A percentile compares a stretch with the other conserved stretches of the same genome.
These are phyloP conservation scores for Leptopilina syphax DNA, from an alignment of 2,888 invertebrate genomes.

Conservation along the genomic window DNA sequence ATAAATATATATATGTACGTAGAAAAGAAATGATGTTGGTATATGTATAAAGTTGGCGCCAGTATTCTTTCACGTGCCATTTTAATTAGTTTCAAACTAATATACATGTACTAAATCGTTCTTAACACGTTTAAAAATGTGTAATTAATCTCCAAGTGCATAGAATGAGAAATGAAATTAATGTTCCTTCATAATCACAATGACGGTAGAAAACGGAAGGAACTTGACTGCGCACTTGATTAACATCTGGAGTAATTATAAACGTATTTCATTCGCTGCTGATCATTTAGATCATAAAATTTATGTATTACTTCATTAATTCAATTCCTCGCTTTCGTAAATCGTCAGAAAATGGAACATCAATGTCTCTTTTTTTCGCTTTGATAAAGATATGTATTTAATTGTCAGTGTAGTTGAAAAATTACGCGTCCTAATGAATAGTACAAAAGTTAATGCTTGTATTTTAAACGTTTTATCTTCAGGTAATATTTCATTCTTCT, in stretches of 20 bases:
- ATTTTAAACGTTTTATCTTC: constrained; percentile 3
- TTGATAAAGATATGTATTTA: background rate
- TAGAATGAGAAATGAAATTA: background rate
- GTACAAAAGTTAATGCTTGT: background rate
- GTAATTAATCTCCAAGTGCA: background rate
- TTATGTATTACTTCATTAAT: constrained; percentile 13
- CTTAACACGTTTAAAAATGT: constrained; percentile 9
- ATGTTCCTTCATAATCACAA: constrained; percentile 30
- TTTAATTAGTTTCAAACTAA: constrained; percentile 32
- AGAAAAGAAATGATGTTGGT: background rate
- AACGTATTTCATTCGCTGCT: constrained; percentile 35
- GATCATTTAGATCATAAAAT: constrained; percentile 33
- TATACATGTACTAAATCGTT: constrained; percentile 24
- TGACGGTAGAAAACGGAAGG: constrained; percentile 34
- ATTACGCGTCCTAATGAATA: too few species aligned
- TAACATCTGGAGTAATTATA: constrained; percentile 39
- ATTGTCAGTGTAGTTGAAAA: background rate
- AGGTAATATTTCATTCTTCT: background rate
- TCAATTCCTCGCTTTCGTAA: constrained; percentile 24
- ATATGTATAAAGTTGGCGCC: background rate
- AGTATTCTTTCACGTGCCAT: constrained; percentile 20
- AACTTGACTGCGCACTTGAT: constrained; percentile 23
- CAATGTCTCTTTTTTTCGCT: background rate
- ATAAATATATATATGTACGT: too few species aligned
- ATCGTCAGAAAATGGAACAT: constrained; percentile 20